Base-by-base conservation (phyloP, 2,888 invertebrate genomes). In the Spilarctia lutea region DNA sequence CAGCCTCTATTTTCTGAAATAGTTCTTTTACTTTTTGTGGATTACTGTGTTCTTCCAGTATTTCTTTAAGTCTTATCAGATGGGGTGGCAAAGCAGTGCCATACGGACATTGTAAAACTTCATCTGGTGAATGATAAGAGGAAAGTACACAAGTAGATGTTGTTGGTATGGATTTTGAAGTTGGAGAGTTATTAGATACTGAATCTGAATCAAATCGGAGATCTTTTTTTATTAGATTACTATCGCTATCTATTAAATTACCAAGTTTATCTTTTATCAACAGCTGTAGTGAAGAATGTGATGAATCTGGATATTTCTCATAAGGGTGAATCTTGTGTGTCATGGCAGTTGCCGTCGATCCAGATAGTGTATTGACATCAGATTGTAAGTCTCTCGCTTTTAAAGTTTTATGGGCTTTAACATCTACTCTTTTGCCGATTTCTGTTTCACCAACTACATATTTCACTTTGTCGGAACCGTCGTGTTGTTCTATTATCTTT, bases 81-180 rank as follows among this genome's bases (percentile, higher is more conserved):
- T 48, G 52, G 20, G 52, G 52, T 52, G 52, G 52, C 24, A 52
- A 52, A 52, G 24, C 52, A 52, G 24, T 24, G 8, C 24, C 52
- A 52, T 52, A 52, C 20, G 52, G 24, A 52, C 20, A 24, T 52
- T 20, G 52, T 24, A 20, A 24, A 52, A 52, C 52, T 24, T 66
- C 39, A 66, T 66, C 11, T 66, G 66, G 39, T 66, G 39, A 24
- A 39, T 39, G 39, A n/a, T 33, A 66, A 30, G 69, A 60, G 18
- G 56, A 69, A 56, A 69, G 20, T 39, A 69, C 33, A 39, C 39
- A n/a, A 20, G 56, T 69, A n/a, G 68, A 33, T 35, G 35, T 35
- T 56, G n/a, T 69, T 52, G 68, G 52, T 30, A 42, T 13, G 18
- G 27, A 2, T 20, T 33, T 68, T 48, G 68, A 68, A 35, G 4